Conservation (phyloP, 1,140 invertebrate genomes). For the Zelostemma sp. region DNA sequence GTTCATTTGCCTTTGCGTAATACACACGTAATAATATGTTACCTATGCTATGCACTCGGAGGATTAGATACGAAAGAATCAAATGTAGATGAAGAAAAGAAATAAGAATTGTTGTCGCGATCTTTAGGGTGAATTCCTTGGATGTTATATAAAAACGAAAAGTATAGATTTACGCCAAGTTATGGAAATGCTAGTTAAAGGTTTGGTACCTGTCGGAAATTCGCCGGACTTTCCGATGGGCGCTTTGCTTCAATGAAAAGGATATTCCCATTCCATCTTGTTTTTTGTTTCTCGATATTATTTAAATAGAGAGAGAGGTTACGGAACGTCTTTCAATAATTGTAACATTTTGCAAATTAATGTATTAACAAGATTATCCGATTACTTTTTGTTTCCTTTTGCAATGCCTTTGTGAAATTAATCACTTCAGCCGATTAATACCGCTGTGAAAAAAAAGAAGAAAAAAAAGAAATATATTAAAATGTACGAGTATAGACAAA, state of each 20-base stretch:
- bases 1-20: constrained; percentile 31
- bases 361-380: constrained; percentile 60
- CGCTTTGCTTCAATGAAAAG: constrained; percentile 1
- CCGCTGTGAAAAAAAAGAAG: constrained; percentile 55
- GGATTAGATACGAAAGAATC: too few relatives aligned
- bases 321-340: constrained; percentile 41
- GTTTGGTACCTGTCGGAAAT: constrained; percentile 16
- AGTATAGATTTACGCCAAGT: constrained; percentile 37
- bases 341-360: constrained; percentile 58
- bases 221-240: constrained; percentile 31
- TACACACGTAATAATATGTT: constrained; percentile 23
- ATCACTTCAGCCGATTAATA: constrained; percentile 59
- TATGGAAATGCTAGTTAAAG: constrained; percentile 17
- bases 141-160: constrained; percentile 29
- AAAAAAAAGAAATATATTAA: background rate
- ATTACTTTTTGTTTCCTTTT: constrained; percentile 46
- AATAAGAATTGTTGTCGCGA: constrained; percentile 28
- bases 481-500: too few relatives aligned
- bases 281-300: constrained; percentile 18
- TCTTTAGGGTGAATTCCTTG: constrained; percentile 37
- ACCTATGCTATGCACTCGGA: constrained; percentile 43
- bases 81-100: background rate
- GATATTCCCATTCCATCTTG: constrained; percentile 45
- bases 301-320: constrained; percentile 27
- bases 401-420: constrained; percentile 57